Conservation (phyloP, 2,113 vertebrate species). For the Rostratula benghalensis region DNA sequence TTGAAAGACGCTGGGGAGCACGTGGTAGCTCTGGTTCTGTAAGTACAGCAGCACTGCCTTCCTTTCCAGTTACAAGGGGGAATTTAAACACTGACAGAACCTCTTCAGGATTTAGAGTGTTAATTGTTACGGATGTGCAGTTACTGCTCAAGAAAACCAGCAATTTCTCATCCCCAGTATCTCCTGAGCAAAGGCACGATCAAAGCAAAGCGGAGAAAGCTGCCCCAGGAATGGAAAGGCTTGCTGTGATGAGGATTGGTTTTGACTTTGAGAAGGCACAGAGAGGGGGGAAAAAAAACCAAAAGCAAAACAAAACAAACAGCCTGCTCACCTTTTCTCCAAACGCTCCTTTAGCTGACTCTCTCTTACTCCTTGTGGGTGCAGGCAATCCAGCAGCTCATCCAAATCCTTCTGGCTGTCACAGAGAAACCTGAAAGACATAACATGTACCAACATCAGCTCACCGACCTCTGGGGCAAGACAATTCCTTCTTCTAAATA, state of each 20-base stretch:
- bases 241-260: not conserved
- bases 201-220: not conserved
- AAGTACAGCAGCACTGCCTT: not conserved
- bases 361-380: conserved; percentile 92
- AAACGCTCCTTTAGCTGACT: conserved; percentile 88
- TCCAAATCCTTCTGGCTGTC: conserved; percentile 89
- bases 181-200: not conserved
- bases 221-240: not conserved
- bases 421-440: conserved; percentile 87
- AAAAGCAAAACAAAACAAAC: not conserved
- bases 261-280: not conserved
- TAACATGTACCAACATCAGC: not conserved
- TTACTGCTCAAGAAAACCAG: not conserved
- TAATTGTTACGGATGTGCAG: not conserved
- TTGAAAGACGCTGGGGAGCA: not conserved
- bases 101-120: not conserved
- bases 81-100: not conserved
- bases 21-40: accelerated
- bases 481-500: not conserved
- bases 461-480: not conserved
- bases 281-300: accelerated
- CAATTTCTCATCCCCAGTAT: not conserved
- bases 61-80: not conserved
- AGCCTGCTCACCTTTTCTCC: conserved; percentile 81
- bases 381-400: conserved; percentile 87